These are phyloP conservation scores for Ptiloglossa arizonensis DNA, from an alignment of 1,140 invertebrate genomes.

Conservation along the genomic window DNA sequence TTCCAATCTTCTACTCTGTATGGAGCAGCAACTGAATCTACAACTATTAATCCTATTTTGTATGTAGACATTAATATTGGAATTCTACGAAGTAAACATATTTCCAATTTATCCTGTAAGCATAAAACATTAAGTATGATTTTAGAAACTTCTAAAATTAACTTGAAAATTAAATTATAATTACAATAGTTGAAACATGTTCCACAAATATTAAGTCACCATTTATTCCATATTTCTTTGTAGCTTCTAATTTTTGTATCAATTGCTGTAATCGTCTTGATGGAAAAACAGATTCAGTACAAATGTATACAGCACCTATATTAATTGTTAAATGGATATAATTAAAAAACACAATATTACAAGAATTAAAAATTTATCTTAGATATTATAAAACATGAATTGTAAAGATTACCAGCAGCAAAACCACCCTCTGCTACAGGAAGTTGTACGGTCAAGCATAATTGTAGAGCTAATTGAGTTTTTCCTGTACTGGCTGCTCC, in stretches of 20 bases:
- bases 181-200: slow-evolving; percentile 79
- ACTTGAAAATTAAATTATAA: slow-evolving; percentile 23
- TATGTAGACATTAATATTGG: slow-evolving; percentile 78
- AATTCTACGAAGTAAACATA: slow-evolving; percentile 83
- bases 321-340: slow-evolving; percentile 24
- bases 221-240: slow-evolving; percentile 71
- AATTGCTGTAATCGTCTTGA: slow-evolving; percentile 85
- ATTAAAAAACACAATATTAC: slow-evolving; percentile 25
- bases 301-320: slow-evolving; percentile 88
- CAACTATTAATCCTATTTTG: slow-evolving; percentile 85
- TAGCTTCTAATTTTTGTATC: slow-evolving; percentile 69
- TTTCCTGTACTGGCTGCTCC: slow-evolving; percentile 92
- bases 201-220: slow-evolving; percentile 84
- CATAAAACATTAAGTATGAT: slow-evolving; percentile 21
- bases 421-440: slow-evolving; percentile 78
- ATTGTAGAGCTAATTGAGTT: slow-evolving; percentile 91
- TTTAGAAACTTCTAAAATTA: slow-evolving; percentile 24
- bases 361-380: slow-evolving; percentile 33
- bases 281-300: slow-evolving; percentile 90
- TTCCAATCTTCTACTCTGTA: slow-evolving; percentile 85
- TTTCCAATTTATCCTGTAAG: slow-evolving; percentile 83
- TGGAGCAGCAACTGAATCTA: slow-evolving; percentile 90
- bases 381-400: background rate
- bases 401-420: slow-evolving; percentile 77
- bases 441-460: slow-evolving; percentile 85